These are phyloP conservation scores for Phrynocephalus forsythii DNA, from an alignment of 2,797 vertebrate species.

Conservation along the genomic window DNA sequence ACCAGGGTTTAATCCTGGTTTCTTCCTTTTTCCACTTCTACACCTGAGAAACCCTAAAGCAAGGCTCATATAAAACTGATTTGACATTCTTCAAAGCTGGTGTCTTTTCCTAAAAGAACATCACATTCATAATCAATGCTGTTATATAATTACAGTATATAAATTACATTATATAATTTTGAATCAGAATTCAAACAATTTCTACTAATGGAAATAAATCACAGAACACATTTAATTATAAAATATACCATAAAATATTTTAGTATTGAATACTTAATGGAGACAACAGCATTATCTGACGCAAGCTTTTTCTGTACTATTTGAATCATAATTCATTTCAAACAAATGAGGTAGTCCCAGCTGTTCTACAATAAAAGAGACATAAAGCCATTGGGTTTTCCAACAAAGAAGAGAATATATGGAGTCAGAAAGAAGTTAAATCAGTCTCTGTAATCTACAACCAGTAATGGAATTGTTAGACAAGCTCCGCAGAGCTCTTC, in stretches of 20 bases:
- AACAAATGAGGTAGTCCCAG: slow-evolving; percentile 3
- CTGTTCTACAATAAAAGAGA: slow-evolving; percentile 4
- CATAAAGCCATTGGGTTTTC: slow-evolving; percentile 5
- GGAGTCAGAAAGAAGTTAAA: slow-evolving; percentile 31
- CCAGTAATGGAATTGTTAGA: slow-evolving; percentile 14
- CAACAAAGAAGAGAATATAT: slow-evolving; percentile 19
- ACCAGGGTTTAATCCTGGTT: neutral
- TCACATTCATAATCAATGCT: neutral
- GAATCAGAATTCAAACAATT: neutral
- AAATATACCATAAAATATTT: neutral
- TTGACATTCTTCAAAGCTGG: neutral
- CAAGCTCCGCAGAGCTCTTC: slow-evolving; percentile 7
- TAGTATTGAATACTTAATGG: slow-evolving; percentile 13
- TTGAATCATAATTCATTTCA: neutral
- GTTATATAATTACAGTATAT: no score
- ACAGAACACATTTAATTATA: neutral
- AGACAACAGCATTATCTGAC: neutral
- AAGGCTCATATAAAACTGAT: neutral
- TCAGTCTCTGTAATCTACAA: slow-evolving; percentile 34
- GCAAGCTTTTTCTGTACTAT: neutral
- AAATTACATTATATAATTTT: no score
- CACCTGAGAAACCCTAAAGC: neutral
- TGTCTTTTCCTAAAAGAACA: neutral
- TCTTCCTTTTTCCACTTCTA: neutral
- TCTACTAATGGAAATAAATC: neutral